Conservation (phyloP, 2,888 invertebrate species). For the Schizotus pectinicornis region DNA sequence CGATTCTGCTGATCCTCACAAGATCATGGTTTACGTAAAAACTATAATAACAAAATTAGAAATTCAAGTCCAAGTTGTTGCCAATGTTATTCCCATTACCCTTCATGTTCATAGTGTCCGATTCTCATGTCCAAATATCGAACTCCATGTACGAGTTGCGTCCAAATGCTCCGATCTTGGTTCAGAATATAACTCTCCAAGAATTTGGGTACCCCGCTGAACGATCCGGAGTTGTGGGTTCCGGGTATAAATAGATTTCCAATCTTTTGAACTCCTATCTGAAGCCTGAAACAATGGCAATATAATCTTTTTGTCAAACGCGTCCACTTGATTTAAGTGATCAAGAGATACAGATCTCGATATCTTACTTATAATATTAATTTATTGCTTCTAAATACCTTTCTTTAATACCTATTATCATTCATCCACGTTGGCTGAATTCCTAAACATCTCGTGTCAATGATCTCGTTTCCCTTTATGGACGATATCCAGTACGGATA, state of each 20-base stretch:
- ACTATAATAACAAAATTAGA: slow-evolving; percentile 50
- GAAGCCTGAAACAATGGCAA: slow-evolving; percentile 57
- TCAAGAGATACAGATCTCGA: not conserved
- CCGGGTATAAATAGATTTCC: slow-evolving; percentile 71
- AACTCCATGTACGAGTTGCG: slow-evolving; percentile 83
- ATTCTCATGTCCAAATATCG: slow-evolving; percentile 82
- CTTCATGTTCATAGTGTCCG: slow-evolving; percentile 65
- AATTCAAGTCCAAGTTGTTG: not conserved
- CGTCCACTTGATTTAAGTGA: not conserved
- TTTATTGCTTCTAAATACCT: slow-evolving; percentile 46
- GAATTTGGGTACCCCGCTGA: slow-evolving; percentile 60
- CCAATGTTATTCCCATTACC: slow-evolving; percentile 33
- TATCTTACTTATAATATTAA: slow-evolving; percentile 45
- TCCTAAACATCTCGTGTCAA: slow-evolving; percentile 73
- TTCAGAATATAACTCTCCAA: slow-evolving; percentile 61
- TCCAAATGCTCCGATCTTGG: slow-evolving; percentile 82
- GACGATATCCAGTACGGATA: slow-evolving; percentile 76
- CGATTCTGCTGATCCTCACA: slow-evolving; percentile 71
- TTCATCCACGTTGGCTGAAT: slow-evolving; percentile 89
- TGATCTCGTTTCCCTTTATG: slow-evolving; percentile 62
- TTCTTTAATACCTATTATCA: slow-evolving; percentile 61
- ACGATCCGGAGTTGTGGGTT: slow-evolving; percentile 72
- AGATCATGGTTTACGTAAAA: slow-evolving; percentile 79
- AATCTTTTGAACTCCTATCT: slow-evolving; percentile 64
- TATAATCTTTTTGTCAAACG: too few relatives aligned